Evolutionary conservation across 1,140 invertebrate species (phyloP).

Genomic region (Drosophila ironensis): DNA sequence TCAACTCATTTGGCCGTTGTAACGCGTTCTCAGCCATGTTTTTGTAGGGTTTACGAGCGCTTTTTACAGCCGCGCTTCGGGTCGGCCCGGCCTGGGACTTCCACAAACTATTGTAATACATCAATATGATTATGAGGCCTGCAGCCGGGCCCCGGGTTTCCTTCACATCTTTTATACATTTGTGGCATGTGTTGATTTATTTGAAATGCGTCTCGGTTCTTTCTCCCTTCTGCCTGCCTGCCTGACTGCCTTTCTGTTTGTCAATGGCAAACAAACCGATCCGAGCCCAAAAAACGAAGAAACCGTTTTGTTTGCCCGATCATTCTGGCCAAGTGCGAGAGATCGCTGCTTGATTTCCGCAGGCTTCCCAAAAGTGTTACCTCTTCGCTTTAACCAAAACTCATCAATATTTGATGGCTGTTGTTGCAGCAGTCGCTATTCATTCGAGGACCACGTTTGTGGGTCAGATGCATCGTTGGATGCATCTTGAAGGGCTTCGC

Average conservation of each 20-base stretch:
- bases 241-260: constrained; percentile 64
- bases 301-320: constrained; percentile 40
- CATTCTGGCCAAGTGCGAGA: constrained; percentile 12
- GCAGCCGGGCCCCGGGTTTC: constrained; percentile 21
- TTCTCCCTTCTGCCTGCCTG: constrained; percentile 40
- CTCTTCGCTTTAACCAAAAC: constrained; percentile 27
- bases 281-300: background rate
- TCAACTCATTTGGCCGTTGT: constrained; percentile 25
- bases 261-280: constrained; percentile 54
- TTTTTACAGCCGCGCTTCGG: constrained; percentile 44
- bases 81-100: constrained; percentile 16
- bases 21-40: constrained; percentile 50
- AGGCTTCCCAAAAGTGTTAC: constrained; percentile 25
- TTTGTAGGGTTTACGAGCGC: constrained; percentile 57
- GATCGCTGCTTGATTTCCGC: constrained; percentile 26
- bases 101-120: constrained; percentile 72
- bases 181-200: constrained; percentile 75
- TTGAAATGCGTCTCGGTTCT: constrained; percentile 52
- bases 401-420: constrained; percentile 43
- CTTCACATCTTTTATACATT: constrained; percentile 21
- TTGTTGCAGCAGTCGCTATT: background rate
- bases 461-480: background rate
- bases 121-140: constrained; percentile 71
- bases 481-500: background rate
- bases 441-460: background rate